Conservation (phyloP, 2,888 invertebrate genomes). For the Bellardia bayeri region DNA sequence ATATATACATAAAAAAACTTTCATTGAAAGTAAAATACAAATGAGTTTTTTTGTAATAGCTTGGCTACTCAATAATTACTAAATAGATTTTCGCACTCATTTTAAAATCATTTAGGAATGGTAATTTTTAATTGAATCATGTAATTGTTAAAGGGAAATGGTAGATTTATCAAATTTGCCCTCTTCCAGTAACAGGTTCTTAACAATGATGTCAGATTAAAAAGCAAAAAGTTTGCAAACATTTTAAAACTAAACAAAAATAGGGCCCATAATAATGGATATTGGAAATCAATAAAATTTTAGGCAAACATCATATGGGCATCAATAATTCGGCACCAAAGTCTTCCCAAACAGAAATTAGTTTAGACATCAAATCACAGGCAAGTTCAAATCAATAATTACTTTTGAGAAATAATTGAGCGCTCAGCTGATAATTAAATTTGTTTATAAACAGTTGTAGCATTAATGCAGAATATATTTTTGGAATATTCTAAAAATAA, state of each 20-base stretch:
- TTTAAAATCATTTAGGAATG: background rate
- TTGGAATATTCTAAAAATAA: too few relatives aligned
- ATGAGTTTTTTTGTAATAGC: background rate
- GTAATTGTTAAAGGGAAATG: constrained; percentile 58
- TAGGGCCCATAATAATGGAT: too few relatives aligned
- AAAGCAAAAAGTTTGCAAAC: background rate
- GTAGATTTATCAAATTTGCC: constrained; percentile 31
- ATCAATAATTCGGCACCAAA: constrained; percentile 29
- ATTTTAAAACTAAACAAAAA: too few relatives aligned
- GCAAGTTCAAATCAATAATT: too few relatives aligned
- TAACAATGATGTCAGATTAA: constrained; percentile 51
- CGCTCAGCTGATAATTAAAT: constrained; percentile 33
- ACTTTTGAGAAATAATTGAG: constrained; percentile 33
- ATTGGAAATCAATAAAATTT: too few relatives aligned
- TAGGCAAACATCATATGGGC: constrained; percentile 54
- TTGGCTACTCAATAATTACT: constrained; percentile 5
- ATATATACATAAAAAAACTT: background rate
- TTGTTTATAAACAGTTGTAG: too few relatives aligned
- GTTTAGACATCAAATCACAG: too few relatives aligned
- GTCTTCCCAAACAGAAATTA: constrained; percentile 39
- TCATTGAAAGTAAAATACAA: background rate
- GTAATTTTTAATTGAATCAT: constrained; percentile 48
- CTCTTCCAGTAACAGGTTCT: constrained; percentile 41
- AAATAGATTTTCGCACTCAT: constrained; percentile 37
- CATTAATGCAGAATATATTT: too few relatives aligned